Evolutionary conservation across 2,888 invertebrate genomes (phyloP).

Genomic region (Peribatodes rhomboidaria): DNA sequence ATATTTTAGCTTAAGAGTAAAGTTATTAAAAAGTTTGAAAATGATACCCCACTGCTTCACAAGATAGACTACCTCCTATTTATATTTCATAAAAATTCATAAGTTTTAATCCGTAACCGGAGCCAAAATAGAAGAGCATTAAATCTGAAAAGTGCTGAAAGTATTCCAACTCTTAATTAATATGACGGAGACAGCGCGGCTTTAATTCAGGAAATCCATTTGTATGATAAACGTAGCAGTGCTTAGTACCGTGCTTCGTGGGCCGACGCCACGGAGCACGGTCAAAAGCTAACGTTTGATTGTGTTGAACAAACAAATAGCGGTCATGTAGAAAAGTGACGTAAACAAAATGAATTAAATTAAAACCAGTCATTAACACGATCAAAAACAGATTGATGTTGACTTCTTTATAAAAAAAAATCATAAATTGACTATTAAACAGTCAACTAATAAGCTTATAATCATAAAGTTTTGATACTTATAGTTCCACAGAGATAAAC

Average conservation of each 20-base stretch:
- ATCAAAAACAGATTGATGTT: too few relatives aligned
- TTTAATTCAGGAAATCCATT: conserved; percentile 69
- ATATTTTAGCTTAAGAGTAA: too few relatives aligned
- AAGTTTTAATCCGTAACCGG: conserved; percentile 26
- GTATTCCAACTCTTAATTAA: conserved; percentile 53
- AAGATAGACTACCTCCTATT: conserved; percentile 19
- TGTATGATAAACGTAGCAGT: conserved; percentile 66
- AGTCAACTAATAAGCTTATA: too few relatives aligned
- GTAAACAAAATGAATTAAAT: too few relatives aligned
- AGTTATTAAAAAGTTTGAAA: too few relatives aligned
- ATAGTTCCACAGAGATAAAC: too few relatives aligned
- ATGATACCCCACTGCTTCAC: background rate
- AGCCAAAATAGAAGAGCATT: conserved; percentile 23
- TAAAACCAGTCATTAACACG: too few relatives aligned
- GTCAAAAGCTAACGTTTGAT: conserved; percentile 14
- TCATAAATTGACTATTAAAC: too few relatives aligned
- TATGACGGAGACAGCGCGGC: conserved; percentile 47
- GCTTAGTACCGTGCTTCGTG: conserved; percentile 48
- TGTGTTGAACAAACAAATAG: background rate
- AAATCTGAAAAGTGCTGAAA: conserved; percentile 23
- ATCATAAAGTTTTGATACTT: too few relatives aligned
- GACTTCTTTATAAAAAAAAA: too few relatives aligned
- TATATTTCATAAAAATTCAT: conserved; percentile 35
- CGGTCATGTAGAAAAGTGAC: too few relatives aligned
- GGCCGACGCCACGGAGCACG: conserved; percentile 17